These are phyloP conservation scores for Malthinus flaveolus DNA, from an alignment of 2,888 invertebrate genomes.

Conservation along the genomic window DNA sequence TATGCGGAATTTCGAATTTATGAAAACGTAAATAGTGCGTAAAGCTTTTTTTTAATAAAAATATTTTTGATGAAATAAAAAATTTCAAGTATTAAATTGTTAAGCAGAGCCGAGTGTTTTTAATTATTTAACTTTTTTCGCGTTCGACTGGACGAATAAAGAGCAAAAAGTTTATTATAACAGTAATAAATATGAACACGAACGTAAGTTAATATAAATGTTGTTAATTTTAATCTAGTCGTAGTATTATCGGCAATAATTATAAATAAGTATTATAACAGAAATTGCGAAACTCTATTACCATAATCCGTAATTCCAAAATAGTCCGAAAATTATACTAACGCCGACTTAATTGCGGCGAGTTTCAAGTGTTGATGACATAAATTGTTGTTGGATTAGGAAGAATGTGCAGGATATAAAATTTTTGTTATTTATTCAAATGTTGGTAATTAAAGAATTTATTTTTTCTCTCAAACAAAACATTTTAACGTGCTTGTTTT, in stretches of 20 bases:
- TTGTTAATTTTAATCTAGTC: constrained; percentile 29
- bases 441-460: too few species aligned
- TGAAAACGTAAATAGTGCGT: too few species aligned
- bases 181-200: constrained; percentile 17
- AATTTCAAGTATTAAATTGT: not conserved
- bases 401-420: constrained; percentile 29
- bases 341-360: constrained; percentile 36
- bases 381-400: constrained; percentile 36
- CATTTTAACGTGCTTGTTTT: too few species aligned
- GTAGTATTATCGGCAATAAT: constrained; percentile 39
- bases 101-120: not conserved
- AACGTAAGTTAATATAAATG: constrained; percentile 14
- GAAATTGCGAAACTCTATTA: constrained; percentile 39
- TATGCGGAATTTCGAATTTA: too few species aligned
- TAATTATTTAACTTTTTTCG: too few species aligned
- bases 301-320: constrained; percentile 45
- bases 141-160: too few species aligned
- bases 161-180: not conserved
- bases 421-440: not conserved
- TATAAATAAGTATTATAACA: constrained; percentile 44
- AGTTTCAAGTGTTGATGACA: constrained; percentile 36
- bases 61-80: not conserved
- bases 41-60: too few species aligned
- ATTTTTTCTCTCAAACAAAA: too few species aligned
- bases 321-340: constrained; percentile 41